Evolutionary conservation across 2,888 invertebrate species (phyloP).

Genomic region (Troilus luridus): DNA sequence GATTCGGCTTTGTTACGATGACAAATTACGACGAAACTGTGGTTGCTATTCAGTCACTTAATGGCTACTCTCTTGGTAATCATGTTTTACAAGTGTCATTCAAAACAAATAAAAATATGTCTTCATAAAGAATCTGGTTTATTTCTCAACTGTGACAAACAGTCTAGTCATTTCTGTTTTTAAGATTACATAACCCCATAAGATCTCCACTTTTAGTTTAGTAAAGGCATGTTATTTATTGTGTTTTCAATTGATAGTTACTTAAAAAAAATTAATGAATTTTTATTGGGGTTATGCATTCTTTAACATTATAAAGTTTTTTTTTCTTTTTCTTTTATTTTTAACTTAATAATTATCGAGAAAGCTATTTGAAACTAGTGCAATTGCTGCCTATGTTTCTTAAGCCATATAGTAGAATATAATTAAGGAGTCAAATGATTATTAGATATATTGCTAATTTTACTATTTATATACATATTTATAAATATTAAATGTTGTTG

Average conservation of each 20-base stretch:
- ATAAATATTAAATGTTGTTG: conserved; percentile 49
- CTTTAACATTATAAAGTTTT: conserved; percentile 43
- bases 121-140: conserved; percentile 61
- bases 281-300: conserved; percentile 43
- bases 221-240: conserved; percentile 46
- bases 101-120: conserved; percentile 87
- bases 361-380: conserved; percentile 36
- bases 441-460: conserved; percentile 46
- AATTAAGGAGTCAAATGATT: conserved; percentile 39
- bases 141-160: conserved; percentile 56
- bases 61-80: conserved; percentile 95
- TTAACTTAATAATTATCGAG: conserved; percentile 25
- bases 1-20: conserved; percentile 98
- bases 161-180: conserved; percentile 57
- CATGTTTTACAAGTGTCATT: conserved; percentile 97
- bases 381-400: conserved; percentile 41
- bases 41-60: conserved; percentile 95
- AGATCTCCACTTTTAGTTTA: conserved; percentile 46
- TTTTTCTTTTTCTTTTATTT: conserved; percentile 44
- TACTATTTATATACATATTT: conserved; percentile 50
- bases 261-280: conserved; percentile 41
- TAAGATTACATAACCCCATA: conserved; percentile 52
- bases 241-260: conserved; percentile 40
- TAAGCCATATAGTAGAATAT: conserved; percentile 46
- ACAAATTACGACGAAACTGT: conserved; percentile 98